Conservation (phyloP, 2,888 invertebrate species). For the Ryuthela nishihirai region DNA sequence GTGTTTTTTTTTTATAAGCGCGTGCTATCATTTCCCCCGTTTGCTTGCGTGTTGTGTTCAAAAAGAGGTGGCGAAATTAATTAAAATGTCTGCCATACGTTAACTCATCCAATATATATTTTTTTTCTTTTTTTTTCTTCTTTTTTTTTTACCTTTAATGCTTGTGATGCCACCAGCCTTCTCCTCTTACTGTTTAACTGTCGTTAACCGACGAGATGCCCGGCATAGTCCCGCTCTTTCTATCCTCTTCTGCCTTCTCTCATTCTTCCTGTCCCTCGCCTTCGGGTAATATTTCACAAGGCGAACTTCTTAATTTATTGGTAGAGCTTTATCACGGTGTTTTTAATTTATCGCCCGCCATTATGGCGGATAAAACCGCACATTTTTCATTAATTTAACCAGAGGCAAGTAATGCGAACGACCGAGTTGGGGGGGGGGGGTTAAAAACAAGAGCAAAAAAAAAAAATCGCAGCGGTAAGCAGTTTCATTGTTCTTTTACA, state of each 20-base stretch:
- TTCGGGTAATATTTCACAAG: background rate
- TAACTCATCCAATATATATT: background rate
- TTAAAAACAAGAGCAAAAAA: slow-evolving; percentile 1
- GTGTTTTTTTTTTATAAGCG: slow-evolving; percentile 4
- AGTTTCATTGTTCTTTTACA: slow-evolving; percentile 34
- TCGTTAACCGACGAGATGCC: too few relatives aligned
- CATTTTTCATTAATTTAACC: slow-evolving; percentile 19
- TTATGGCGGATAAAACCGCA: slow-evolving; percentile 3
- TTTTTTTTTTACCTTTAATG: too few relatives aligned
- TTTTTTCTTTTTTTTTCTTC: too few relatives aligned
- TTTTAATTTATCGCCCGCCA: slow-evolving; percentile 12
- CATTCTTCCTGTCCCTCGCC: too few relatives aligned
- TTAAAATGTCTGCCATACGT: slow-evolving; percentile 9
- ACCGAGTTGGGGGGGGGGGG: background rate
- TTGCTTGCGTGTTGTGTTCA: background rate
- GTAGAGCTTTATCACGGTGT: slow-evolving; percentile 2
- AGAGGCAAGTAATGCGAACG: background rate
- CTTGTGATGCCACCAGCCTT: too few relatives aligned
- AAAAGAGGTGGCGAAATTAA: slow-evolving; percentile 24
- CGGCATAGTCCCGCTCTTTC: too few relatives aligned
- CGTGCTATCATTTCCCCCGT: background rate
- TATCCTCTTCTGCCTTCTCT: too few relatives aligned
- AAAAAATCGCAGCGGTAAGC: slow-evolving; percentile 20
- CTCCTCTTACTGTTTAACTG: too few relatives aligned
- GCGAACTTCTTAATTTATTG: slow-evolving; percentile 10